Conservation (phyloP, 2,113 vertebrate genomes). For the Merops nubicus region DNA sequence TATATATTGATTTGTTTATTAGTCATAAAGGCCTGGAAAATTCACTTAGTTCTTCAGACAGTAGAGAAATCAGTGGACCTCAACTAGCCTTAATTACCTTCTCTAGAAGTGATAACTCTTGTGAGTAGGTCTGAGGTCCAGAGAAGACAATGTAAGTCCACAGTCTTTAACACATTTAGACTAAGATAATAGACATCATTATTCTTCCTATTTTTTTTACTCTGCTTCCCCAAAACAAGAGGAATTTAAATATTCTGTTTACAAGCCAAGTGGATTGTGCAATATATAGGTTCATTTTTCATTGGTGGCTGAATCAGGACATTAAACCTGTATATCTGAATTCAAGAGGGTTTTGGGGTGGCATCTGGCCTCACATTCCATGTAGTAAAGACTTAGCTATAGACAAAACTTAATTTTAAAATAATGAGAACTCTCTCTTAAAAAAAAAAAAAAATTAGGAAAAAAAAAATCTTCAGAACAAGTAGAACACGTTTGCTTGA, state of each 20-base stretch:
- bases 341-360: background rate
- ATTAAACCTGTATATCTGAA: background rate
- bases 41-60: background rate
- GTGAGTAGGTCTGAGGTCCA: background rate
- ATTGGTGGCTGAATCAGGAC: background rate
- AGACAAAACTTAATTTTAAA: background rate
- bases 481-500: background rate
- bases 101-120: background rate
- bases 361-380: background rate
- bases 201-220: background rate
- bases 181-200: background rate
- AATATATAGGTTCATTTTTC: background rate
- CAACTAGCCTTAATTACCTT: constrained; percentile 39
- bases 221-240: background rate
- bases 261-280: background rate
- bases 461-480: background rate
- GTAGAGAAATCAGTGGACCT: background rate
- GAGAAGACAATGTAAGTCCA: background rate
- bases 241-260: background rate
- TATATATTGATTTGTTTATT: constrained; percentile 5
- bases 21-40: background rate
- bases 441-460: background rate
- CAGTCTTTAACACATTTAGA: background rate
- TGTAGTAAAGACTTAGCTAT: background rate
- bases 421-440: background rate